phyloP scores from a whole-genome alignment of 2,888 invertebrate genomes.

The Corythucha ciliata region DNA sequence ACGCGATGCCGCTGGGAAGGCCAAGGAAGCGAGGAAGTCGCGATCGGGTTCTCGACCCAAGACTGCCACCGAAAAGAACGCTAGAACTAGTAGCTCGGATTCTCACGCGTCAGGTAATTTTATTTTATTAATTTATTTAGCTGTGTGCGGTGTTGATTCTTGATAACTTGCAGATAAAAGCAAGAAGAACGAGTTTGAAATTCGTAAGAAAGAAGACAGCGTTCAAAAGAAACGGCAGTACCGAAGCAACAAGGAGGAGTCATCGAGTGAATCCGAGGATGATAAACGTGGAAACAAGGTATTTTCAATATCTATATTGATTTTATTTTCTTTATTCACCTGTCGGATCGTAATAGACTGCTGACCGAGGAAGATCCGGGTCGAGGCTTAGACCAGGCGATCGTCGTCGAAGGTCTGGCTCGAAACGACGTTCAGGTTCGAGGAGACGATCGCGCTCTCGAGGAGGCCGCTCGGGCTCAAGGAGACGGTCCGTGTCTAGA shows the following conservation, averaged over 20 bases:
- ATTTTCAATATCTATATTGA: no score
- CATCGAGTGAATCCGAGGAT: slow-evolving; percentile 53
- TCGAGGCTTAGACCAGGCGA: slow-evolving; percentile 9
- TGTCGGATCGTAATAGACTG: background rate
- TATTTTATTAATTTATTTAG: slow-evolving; percentile 2
- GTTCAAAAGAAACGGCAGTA: slow-evolving; percentile 83
- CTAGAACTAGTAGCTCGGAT: slow-evolving; percentile 29
- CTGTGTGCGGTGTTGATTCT: background rate
- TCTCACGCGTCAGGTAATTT: slow-evolving; percentile 27
- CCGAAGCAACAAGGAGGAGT: slow-evolving; percentile 70
- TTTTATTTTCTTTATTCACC: no score
- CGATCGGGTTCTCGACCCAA: slow-evolving; percentile 39
- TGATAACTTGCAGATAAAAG: slow-evolving; percentile 26
- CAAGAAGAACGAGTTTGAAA: slow-evolving; percentile 54
- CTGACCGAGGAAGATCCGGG: slow-evolving; percentile 15
- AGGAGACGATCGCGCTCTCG: slow-evolving; percentile 17
- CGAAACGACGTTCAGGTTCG: slow-evolving; percentile 16
- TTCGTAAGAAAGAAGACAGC: slow-evolving; percentile 66
- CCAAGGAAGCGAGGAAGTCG: slow-evolving; percentile 33
- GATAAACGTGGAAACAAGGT: slow-evolving; percentile 43
- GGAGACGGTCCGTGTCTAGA: slow-evolving; percentile 24
- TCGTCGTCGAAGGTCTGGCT: slow-evolving; percentile 17
- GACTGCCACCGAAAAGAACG: slow-evolving; percentile 21
- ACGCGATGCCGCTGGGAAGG: slow-evolving; percentile 22
- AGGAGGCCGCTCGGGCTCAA: slow-evolving; percentile 23